Conservation (phyloP, 2,888 invertebrate species). For the Tanaodytes sp. region DNA sequence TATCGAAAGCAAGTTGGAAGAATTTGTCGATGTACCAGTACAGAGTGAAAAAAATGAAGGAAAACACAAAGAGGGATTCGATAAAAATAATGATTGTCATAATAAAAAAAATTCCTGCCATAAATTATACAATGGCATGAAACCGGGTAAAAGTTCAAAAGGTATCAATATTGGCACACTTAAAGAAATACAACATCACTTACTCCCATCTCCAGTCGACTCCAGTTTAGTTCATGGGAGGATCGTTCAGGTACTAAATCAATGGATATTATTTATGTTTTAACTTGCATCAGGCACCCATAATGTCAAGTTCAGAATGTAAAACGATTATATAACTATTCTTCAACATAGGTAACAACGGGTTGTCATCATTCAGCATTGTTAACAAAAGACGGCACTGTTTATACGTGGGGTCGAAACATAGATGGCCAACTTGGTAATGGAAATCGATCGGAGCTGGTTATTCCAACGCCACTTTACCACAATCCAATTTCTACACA, state of each 20-base stretch:
- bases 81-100: conserved; percentile 3
- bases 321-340: too few species aligned
- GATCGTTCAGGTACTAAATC: conserved; percentile 79
- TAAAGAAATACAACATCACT: conserved; percentile 73
- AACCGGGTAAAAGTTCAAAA: conserved; percentile 46
- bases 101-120: conserved; percentile 35
- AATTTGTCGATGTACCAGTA: conserved; percentile 18
- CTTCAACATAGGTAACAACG: conserved; percentile 76
- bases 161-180: conserved; percentile 57
- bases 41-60: conserved; percentile 38
- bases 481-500: conserved; percentile 71
- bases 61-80: conserved; percentile 12
- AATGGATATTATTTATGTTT: too few species aligned
- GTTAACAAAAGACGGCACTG: conserved; percentile 80
- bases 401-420: conserved; percentile 91
- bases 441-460: conserved; percentile 78
- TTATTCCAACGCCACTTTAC: conserved; percentile 76
- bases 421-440: conserved; percentile 91
- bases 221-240: conserved; percentile 77
- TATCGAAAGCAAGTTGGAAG: conserved; percentile 65
- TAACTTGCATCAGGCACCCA: too few species aligned
- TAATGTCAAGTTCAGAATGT: too few species aligned
- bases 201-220: conserved; percentile 78
- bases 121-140: conserved; percentile 24
- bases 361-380: conserved; percentile 90